Evolutionary conservation across 2,113 vertebrate species (phyloP), one percentile per base, ranked within the genome.

Genomic region (Mormyrus lacerda): DNA sequence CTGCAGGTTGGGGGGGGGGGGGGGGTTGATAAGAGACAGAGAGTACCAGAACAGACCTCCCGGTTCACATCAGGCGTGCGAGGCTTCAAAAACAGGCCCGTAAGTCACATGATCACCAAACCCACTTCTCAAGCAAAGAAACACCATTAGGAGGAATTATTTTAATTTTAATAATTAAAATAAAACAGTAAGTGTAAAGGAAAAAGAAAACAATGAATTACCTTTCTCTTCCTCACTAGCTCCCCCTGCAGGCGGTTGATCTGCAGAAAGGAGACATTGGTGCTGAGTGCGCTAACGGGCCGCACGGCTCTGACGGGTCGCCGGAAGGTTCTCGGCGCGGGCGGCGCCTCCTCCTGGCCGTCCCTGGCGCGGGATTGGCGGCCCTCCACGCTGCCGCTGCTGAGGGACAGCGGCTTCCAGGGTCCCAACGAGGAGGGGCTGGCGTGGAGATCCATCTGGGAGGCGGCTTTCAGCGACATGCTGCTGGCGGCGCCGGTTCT

Each of bases 221-320:
- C 94, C 94, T 96, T 96, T 91, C 94, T 94, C 91, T 96, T 96
- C 35, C 87, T 91, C 87, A 96, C 94, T 90, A 96, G 94, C 90
- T 96, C 95, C 83, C 95, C 95, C n/a, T 96, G 96, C 91, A 95
- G 94, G 44, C 95, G 95, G 90, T 93, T 95, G 88, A 96, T 93
- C 90, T 94, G 94, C 47, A 94, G 91, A 90, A 94, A 94, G 84
- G 92, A 91, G 0, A 94, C 93, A 1, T 73, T 91, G 39, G 89
- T 92, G 87, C 90, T 89, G 86, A 94, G 21, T 48, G 95, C 93
- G 44, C 94, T 95, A 53, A 94, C 90, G 0, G 96, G 95, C 0
- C 94, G 86, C 42, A 95, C 94, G 0, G 44, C 92, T 84, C 93
- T 91, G 2, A 96, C 90, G 0, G 94, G 93, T 89, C 93, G 93